These are phyloP conservation scores for Columba guinea DNA, from an alignment of 2,797 vertebrate species.

Conservation along the genomic window DNA sequence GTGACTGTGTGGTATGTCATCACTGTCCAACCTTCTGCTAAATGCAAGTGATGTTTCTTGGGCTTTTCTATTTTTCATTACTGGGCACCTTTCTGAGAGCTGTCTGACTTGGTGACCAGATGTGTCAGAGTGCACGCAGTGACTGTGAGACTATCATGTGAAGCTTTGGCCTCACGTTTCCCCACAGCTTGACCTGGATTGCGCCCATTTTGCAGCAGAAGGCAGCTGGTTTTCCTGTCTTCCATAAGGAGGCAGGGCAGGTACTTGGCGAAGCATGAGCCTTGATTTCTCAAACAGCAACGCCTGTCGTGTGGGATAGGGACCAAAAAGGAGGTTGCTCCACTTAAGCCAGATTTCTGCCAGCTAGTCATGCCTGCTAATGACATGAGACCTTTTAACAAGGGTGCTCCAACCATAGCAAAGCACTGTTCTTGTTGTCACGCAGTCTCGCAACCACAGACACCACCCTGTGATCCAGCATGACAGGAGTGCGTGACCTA, in stretches of 20 bases:
- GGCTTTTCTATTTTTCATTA: accelerated
- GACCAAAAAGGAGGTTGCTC: not conserved
- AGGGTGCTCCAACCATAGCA: not conserved
- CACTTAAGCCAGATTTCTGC: not conserved
- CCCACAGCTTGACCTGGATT: not conserved
- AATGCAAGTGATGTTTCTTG: not conserved
- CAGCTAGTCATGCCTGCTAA: not conserved
- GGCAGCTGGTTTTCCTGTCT: not conserved
- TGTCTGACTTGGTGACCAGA: not conserved
- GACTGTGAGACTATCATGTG: not conserved
- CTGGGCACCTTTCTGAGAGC: not conserved
- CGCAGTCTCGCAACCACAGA: not conserved
- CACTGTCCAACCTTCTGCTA: not conserved
- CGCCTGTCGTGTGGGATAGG: not conserved
- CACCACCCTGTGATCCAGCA: not conserved
- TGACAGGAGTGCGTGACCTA: not conserved
- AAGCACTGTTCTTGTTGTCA: not conserved
- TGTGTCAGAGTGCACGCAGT: not conserved
- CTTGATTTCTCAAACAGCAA: not conserved
- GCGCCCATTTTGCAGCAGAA: not conserved
- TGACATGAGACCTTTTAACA: not conserved
- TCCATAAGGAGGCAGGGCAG: not conserved
- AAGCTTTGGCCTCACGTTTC: not conserved
- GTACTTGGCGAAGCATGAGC: not conserved
- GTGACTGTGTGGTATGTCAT: not conserved